Evolutionary conservation across 1,140 invertebrate genomes (phyloP), one percentile per base, ranked within the genome.

Genomic region (Atta texana): DNA sequence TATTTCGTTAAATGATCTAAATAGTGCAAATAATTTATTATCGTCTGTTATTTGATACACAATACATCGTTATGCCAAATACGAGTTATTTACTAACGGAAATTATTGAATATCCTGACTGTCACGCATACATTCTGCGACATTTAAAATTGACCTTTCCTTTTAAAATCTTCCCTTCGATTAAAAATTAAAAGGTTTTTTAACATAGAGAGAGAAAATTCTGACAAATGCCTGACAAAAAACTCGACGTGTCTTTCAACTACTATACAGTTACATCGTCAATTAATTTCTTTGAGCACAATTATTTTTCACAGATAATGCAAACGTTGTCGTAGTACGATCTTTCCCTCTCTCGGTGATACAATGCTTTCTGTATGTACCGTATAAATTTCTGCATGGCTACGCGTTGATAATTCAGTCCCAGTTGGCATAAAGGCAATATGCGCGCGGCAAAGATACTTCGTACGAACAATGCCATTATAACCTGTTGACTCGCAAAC

Each of bases 371-470:
- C 24, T 57, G 31, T 34, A 18, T 12, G 24, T 24, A 24, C 24
- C 59, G n/a, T 63, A 84, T 75, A 84, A 84, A 84, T 84, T 75
- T 84, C 39, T 84, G 80, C 80, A 84, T 63, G 80, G 69, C 53
- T 61, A 55, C 80, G 16, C 55, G 39, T 84, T 49, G 80, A 84
- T 84, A 84, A 84, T 84, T 84, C 57, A 84, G 39, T 84, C 69
- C 55, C 69, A 75, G 55, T 84, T 63, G 80, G 69, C 39, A 84
- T 61, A 84, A 75, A 75, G 69, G 68, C 24, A 61, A 84, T 75
- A 44, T 59, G 28, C 69, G 39, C 55, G 8, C 80, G 80, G 18
- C 55, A 84, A 84, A 84, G 69, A 84, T 74, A 82, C 78, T 59
- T 12, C 18, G 51, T 21, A 51, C 80, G 55, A 84, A 84, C 80